Percentiles rank a stretch among this genome's conserved stretches.
These are phyloP conservation scores for Ascaphus truei DNA, from an alignment of 2,113 vertebrate genomes.

Conservation along the genomic window DNA sequence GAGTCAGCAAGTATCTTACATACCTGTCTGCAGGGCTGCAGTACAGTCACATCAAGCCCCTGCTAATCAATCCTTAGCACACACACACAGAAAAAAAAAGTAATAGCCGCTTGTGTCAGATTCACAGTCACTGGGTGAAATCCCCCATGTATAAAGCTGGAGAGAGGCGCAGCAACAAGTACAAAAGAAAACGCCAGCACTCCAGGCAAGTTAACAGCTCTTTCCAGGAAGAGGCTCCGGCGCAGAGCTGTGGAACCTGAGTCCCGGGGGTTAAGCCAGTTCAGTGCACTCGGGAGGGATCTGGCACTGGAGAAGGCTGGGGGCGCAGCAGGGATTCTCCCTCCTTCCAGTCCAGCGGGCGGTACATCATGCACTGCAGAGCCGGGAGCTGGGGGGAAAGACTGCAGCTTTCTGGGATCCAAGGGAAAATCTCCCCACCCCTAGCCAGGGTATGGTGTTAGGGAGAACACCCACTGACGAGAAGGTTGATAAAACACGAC, in stretches of 20 bases:
- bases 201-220: background rate
- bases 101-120: background rate
- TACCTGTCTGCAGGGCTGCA: background rate
- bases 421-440: constrained; percentile 62
- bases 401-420: constrained; percentile 41
- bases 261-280: background rate
- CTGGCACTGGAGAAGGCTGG: constrained; percentile 21
- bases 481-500: too few relatives aligned
- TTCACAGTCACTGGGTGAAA: background rate
- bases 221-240: background rate
- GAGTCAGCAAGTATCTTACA: too few relatives aligned
- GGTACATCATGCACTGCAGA: constrained; percentile 50
- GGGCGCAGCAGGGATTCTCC: constrained; percentile 57
- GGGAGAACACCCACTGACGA: too few relatives aligned
- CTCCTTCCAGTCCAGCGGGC: constrained; percentile 47
- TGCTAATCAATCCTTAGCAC: background rate
- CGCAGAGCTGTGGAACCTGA: background rate
- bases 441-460: too few relatives aligned
- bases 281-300: constrained; percentile 5
- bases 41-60: background rate
- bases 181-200: background rate
- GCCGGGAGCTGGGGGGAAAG: constrained; percentile 22
- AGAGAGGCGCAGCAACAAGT: constrained; percentile 21
- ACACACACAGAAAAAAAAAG: too few relatives aligned
- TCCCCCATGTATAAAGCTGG: background rate